These are phyloP conservation scores for Nothocercus nigrocapillus DNA, from an alignment of 2,113 vertebrate species.

Conservation along the genomic window DNA sequence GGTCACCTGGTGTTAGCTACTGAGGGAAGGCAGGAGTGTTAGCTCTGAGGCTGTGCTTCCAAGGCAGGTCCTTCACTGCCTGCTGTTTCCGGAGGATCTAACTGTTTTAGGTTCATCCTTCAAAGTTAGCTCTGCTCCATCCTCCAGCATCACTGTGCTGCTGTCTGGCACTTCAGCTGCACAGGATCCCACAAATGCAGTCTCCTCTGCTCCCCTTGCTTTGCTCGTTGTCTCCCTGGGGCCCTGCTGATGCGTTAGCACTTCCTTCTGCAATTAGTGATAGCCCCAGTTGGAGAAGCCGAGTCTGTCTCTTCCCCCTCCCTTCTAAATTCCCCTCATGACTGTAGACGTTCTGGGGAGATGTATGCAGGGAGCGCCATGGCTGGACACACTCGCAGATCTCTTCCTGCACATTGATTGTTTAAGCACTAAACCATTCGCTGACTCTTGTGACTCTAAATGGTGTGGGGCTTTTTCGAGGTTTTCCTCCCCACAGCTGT, in stretches of 20 bases:
- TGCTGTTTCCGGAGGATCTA: not conserved
- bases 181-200: conserved; percentile 20
- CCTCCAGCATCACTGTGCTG: conserved; percentile 10
- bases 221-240: conserved; percentile 31
- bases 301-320: not conserved
- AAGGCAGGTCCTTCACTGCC: rapidly evolving
- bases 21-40: rapidly evolving
- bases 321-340: conserved; percentile 54
- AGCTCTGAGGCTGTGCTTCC: not conserved
- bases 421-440: conserved; percentile 70
- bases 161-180: conserved; percentile 30
- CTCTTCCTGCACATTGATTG: conserved; percentile 74
- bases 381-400: conserved; percentile 31
- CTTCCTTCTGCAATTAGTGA: conserved; percentile 65
- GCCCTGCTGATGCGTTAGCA: conserved; percentile 35
- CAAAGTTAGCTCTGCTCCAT: conserved; percentile 1
- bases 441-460: conserved; percentile 68
- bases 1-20: not conserved
- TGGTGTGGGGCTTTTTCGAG: conserved; percentile 66
- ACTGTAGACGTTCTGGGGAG: conserved; percentile 46
- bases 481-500: conserved; percentile 71
- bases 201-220: conserved; percentile 5
- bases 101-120: not conserved
- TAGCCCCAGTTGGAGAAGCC: conserved; percentile 50
- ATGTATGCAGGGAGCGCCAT: conserved; percentile 30